These are phyloP conservation scores for Yoshiicerus persimilis DNA, from an alignment of 1,140 invertebrate species.

Conservation along the genomic window DNA sequence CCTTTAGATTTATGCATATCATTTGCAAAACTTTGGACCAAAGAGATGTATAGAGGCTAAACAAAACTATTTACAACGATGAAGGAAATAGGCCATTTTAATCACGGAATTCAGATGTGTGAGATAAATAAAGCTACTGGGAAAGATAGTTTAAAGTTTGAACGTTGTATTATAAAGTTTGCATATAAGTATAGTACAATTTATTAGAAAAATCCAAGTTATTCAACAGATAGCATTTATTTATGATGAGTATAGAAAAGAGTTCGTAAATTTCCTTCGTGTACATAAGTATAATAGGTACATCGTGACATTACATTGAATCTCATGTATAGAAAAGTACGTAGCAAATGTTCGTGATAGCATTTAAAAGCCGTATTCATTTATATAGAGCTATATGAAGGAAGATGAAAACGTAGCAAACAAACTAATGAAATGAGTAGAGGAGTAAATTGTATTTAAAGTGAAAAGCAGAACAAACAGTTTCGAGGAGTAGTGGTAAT, in stretches of 20 bases:
- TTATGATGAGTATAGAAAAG: not conserved
- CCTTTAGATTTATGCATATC: no score
- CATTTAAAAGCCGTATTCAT: not conserved
- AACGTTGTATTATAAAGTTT: no score
- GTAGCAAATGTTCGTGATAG: not conserved
- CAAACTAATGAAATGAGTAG: not conserved
- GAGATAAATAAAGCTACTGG: no score
- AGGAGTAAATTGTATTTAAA: not conserved
- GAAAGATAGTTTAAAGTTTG: no score
- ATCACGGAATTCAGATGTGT: no score
- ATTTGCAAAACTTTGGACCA: not conserved
- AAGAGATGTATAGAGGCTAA: no score
- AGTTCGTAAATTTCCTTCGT: not conserved
- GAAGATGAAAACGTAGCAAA: not conserved
- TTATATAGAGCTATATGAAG: not conserved
- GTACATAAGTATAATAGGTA: not conserved
- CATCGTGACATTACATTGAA: not conserved
- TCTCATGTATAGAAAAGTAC: not conserved
- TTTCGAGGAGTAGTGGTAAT: not conserved
- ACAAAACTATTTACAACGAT: no score
- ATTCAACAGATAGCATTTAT: not conserved
- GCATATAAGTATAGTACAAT: no score
- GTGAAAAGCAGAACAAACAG: conserved; percentile 9
- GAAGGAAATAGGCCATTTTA: no score
- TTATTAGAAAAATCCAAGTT: not conserved